Conservation (phyloP, 1,140 invertebrate species). For the Myzus persicae region DNA sequence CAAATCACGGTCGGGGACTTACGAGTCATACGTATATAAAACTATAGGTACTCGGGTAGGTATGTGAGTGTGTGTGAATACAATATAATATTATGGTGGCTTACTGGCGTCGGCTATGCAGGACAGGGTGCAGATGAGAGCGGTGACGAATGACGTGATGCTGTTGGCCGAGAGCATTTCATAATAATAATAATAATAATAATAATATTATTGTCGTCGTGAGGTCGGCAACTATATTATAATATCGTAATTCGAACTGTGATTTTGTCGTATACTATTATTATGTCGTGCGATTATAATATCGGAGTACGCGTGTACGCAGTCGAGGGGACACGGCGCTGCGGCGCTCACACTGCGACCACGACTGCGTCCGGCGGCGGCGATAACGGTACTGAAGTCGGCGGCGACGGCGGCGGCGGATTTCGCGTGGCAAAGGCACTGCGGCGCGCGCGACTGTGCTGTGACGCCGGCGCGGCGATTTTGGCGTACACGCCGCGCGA, state of each 20-base stretch:
- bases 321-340: background rate
- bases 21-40: too few species aligned
- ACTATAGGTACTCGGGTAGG: too few species aligned
- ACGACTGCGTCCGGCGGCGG: background rate
- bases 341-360: background rate
- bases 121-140: conserved; percentile 42
- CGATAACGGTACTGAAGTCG: background rate
- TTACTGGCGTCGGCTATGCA: conserved; percentile 53
- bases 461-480: background rate
- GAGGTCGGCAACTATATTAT: background rate
- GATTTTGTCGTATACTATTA: too few species aligned
- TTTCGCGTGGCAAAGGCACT: background rate
- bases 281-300: too few species aligned
- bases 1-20: too few species aligned
- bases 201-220: background rate
- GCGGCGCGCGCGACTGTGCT: background rate
- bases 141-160: conserved; percentile 46
- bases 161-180: conserved; percentile 54
- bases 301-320: background rate
- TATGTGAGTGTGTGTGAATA: background rate
- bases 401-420: background rate
- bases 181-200: background rate
- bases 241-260: too few species aligned
- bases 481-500: background rate
- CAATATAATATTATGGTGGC: background rate